Evolutionary conservation across 2,888 invertebrate species (phyloP).

Genomic region (Calliscelio sp.): DNA sequence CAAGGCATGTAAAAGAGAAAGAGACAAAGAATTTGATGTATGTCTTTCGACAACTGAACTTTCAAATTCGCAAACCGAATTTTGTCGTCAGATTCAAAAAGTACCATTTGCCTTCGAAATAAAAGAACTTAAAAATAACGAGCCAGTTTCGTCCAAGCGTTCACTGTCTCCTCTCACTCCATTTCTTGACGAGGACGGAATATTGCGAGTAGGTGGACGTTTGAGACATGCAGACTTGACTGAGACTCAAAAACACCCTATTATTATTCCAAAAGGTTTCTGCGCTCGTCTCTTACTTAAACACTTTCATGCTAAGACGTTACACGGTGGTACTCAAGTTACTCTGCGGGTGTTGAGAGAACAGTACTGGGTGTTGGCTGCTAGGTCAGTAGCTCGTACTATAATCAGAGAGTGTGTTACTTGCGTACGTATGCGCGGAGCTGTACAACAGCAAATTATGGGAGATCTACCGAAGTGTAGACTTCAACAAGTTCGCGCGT

Average conservation of each 20-base stretch:
- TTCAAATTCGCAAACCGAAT: not conserved
- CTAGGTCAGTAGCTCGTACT: not conserved
- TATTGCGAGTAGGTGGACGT: not conserved
- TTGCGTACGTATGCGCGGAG: not conserved
- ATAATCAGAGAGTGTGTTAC: not conserved
- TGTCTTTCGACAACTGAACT: not conserved
- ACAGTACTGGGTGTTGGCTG: not conserved
- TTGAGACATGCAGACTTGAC: not conserved
- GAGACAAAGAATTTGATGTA: no score
- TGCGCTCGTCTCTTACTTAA: not conserved
- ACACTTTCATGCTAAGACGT: not conserved
- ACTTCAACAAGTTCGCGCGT: not conserved
- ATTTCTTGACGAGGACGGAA: not conserved
- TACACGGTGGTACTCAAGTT: not conserved
- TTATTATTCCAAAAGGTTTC: not conserved
- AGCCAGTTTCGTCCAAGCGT: not conserved
- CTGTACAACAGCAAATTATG: conserved; percentile 1
- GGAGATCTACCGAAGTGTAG: not conserved
- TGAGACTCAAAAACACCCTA: not conserved
- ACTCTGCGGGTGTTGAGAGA: not conserved
- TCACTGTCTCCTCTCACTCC: not conserved
- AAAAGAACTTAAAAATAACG: not conserved
- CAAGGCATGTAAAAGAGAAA: not conserved
- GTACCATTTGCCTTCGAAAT: not conserved
- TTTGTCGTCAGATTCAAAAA: not conserved